Base-by-base conservation (phyloP, 2,113 vertebrate species). In the Equus przewalskii region DNA sequence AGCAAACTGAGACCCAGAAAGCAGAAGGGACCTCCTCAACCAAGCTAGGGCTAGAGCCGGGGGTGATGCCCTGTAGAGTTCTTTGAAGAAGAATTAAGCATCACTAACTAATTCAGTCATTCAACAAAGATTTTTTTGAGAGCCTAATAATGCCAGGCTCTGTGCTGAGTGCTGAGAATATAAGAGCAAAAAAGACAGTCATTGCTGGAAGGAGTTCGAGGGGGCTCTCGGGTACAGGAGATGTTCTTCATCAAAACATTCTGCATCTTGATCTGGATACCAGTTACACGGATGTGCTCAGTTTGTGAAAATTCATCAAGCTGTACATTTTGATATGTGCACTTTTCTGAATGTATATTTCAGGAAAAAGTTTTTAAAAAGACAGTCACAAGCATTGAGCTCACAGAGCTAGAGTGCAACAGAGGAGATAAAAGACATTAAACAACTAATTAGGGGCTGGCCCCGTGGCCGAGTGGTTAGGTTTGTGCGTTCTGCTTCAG, bases 1-100 rank as follows among this genome's bases (percentile, higher is more conserved):
- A 95, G 64, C 72, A 96, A 64, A 89, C 69, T 33, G 83, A 97
- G 69, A 87, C 70, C 85, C 24, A 54, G 49, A 97, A 91, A 93
- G 73, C 36, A 89, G 58, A 83, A n/a, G 24, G 33, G 76, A 75
- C 30, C 5, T 72, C 82, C 62, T 96, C 24, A 44, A 51, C 19
- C 19, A 41, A 85, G 12, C 33, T 36, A 54, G 85, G 33, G 30
- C 58, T 79, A 51, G 82, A 86, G 36, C 51, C 51, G 8, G 81
- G 24, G 56, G 64, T 49, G 67, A 72, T 73, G 90, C 64, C 21
- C 1, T 21, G 44, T 93, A 5, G 49, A 69, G 26, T 92, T 97
- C 82, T 78, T 64, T 21, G 49, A 86, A 69, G 89, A 78, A 95
- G 64, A 78, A 95, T 72, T 78, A 82, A 75, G 51, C 46, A 49